A percentile compares a stretch with the other conserved stretches of the same genome.
These are phyloP conservation scores for Agrochola lychnidis DNA, from an alignment of 2,888 invertebrate genomes.

Conservation along the genomic window DNA sequence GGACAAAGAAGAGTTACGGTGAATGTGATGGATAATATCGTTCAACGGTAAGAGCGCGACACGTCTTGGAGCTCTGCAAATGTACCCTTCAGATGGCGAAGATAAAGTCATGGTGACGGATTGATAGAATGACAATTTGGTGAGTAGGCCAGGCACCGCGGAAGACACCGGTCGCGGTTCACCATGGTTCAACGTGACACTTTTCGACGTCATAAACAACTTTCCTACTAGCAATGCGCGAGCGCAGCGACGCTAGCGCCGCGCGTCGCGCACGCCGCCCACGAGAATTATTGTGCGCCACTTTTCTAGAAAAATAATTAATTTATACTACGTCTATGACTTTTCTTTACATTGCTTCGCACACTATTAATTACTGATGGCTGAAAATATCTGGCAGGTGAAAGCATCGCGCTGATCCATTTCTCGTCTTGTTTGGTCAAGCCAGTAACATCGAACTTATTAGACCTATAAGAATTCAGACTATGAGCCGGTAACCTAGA, in stretches of 20 bases:
- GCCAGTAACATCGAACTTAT: slow-evolving; percentile 45
- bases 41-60: slow-evolving; percentile 77
- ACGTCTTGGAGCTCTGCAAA: slow-evolving; percentile 74
- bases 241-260: slow-evolving; percentile 73
- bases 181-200: slow-evolving; percentile 90
- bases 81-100: slow-evolving; percentile 81
- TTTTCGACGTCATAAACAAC: slow-evolving; percentile 90
- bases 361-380: slow-evolving; percentile 67
- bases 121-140: slow-evolving; percentile 89
- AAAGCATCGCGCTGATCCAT: slow-evolving; percentile 45
- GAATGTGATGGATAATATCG: slow-evolving; percentile 76
- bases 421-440: slow-evolving; percentile 40
- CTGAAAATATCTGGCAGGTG: slow-evolving; percentile 63
- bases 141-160: slow-evolving; percentile 88
- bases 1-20: slow-evolving; percentile 73
- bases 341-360: slow-evolving; percentile 79
- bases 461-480: slow-evolving; percentile 53
- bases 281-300: slow-evolving; percentile 81
- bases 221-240: slow-evolving; percentile 90
- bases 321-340: slow-evolving; percentile 79
- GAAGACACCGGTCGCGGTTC: slow-evolving; percentile 88
- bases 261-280: slow-evolving; percentile 77
- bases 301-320: slow-evolving; percentile 85
- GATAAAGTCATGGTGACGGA: slow-evolving; percentile 87
- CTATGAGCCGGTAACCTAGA: slow-evolving; percentile 59